Conservation (phyloP, 92 coral and sea anemone species). For the Scolanthus callimorphus region DNA sequence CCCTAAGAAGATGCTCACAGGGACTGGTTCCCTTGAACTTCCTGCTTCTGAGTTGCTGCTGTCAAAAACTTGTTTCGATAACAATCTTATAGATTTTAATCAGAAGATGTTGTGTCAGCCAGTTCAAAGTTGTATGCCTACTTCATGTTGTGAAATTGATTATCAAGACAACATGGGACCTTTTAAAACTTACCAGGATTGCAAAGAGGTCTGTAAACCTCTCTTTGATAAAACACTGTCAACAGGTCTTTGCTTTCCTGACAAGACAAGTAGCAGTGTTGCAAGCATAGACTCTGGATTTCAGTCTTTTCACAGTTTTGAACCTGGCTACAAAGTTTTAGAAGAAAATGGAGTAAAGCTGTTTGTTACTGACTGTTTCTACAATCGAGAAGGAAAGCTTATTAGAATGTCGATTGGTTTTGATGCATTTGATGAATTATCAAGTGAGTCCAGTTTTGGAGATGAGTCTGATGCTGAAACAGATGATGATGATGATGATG, state of each 20-base stretch:
- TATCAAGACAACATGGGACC: too few relatives aligned
- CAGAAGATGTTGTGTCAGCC: too few relatives aligned
- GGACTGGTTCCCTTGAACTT: too few relatives aligned
- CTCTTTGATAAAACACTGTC: too few relatives aligned
- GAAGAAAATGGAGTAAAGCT: conserved; percentile 16
- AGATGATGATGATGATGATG: neutral
- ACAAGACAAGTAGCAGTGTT: conserved; percentile 15
- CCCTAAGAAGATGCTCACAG: too few relatives aligned
- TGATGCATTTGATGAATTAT: neutral
- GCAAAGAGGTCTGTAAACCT: too few relatives aligned
- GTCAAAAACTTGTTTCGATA: too few relatives aligned
- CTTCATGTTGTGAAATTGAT: too few relatives aligned
- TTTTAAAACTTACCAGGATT: too few relatives aligned
- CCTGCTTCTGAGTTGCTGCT: too few relatives aligned
- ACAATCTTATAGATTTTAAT: too few relatives aligned
- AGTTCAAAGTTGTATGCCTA: too few relatives aligned
- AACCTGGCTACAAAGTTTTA: conserved; percentile 5
- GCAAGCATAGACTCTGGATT: conserved; percentile 29
- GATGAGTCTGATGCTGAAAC: conserved; percentile 4
- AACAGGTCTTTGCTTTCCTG: neutral
- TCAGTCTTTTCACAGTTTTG: conserved; percentile 12
- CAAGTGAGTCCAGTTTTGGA: conserved; percentile 2
- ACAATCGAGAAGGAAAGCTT: conserved; percentile 13
- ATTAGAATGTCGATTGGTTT: conserved; percentile 16
- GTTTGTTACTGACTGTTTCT: conserved; percentile 11